A percentile compares a stretch with the other conserved stretches of the same genome.
Evolutionary conservation across 2,888 invertebrate species (phyloP).

Genomic region (Archips crataeganus): DNA sequence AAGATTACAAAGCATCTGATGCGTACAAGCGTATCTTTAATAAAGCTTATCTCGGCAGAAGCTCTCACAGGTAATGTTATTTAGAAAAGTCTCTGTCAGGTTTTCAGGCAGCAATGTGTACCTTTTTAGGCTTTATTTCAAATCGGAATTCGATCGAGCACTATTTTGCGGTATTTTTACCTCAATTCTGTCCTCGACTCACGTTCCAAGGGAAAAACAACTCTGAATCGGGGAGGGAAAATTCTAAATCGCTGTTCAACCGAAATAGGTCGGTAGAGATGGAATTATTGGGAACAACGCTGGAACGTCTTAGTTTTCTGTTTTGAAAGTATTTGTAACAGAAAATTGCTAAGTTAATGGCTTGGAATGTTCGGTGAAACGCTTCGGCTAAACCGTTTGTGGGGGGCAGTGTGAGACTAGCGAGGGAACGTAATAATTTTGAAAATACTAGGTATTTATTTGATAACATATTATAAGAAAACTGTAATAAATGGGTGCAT

Average conservation of each 20-base stretch:
- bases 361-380: conserved; percentile 20
- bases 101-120: conserved; percentile 3
- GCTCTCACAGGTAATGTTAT: not conserved
- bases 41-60: not conserved
- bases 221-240: not conserved
- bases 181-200: conserved; percentile 12
- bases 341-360: conserved; percentile 38
- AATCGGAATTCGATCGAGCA: conserved; percentile 34
- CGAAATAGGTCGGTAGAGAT: conserved; percentile 34
- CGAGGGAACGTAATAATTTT: not conserved
- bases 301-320: conserved; percentile 41
- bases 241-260: not conserved
- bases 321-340: conserved; percentile 41
- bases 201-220: conserved; percentile 8
- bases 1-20: not conserved
- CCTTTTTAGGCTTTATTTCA: conserved; percentile 34
- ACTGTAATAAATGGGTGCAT: not conserved
- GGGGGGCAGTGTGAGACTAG: not conserved
- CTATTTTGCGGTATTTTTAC: conserved; percentile 39
- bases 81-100: not conserved
- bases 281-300: conserved; percentile 41
- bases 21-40: not conserved
- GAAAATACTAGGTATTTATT: not conserved
- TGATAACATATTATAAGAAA: not conserved
- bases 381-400: not conserved